These are phyloP conservation scores for Dryobates pubescens DNA, from an alignment of 2,797 vertebrate genomes.

Conservation along the genomic window DNA sequence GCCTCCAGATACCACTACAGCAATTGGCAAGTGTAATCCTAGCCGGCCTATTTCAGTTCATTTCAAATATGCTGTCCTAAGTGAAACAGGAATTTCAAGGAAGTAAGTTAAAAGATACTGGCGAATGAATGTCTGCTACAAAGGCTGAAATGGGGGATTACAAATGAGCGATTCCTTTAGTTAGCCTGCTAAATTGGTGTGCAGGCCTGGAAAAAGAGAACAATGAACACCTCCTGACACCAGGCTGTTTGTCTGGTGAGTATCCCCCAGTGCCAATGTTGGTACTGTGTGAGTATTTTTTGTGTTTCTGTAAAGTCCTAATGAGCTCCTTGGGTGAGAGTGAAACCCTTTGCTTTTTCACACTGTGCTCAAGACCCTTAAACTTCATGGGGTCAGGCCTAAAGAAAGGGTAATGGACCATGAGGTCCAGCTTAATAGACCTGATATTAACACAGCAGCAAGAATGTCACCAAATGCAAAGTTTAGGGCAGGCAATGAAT, in stretches of 20 bases:
- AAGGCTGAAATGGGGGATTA: constrained; percentile 73
- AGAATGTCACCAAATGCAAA: constrained; percentile 85
- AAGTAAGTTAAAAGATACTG: constrained; percentile 59
- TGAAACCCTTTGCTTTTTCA: constrained; percentile 91
- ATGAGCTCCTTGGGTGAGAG: constrained; percentile 93
- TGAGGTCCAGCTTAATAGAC: constrained; percentile 86
- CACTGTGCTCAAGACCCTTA: constrained; percentile 90
- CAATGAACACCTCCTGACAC: constrained; percentile 90
- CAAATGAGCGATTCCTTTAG: constrained; percentile 76
- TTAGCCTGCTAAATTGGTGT: constrained; percentile 81
- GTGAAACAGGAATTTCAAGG: constrained; percentile 51
- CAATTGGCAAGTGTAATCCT: constrained; percentile 16
- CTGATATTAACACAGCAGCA: constrained; percentile 86
- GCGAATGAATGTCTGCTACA: constrained; percentile 70
- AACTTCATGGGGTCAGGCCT: constrained; percentile 88
- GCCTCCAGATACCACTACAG: not conserved
- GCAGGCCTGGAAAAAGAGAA: constrained; percentile 84
- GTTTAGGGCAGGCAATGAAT: constrained; percentile 82
- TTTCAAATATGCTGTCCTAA: constrained; percentile 36
- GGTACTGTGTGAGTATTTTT: constrained; percentile 92
- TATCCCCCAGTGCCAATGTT: constrained; percentile 90
- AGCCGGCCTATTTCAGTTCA: not conserved
- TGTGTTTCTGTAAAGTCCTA: constrained; percentile 97
- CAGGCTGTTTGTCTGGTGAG: constrained; percentile 91
- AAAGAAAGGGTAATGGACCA: constrained; percentile 94